Base-by-base conservation (phyloP, 2,888 invertebrate genomes). In the Euclidia mi region DNA sequence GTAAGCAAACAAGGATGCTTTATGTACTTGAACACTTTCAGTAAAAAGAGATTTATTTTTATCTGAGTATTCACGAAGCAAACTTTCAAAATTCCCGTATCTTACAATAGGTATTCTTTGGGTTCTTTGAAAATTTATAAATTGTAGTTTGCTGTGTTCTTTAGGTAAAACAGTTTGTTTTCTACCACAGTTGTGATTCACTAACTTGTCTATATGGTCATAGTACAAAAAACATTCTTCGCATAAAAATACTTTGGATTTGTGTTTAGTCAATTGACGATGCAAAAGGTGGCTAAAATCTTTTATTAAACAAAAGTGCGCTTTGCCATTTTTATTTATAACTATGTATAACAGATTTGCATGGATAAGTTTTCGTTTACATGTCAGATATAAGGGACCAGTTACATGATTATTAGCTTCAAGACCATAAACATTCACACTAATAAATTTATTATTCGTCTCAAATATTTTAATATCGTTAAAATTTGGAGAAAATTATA, bases 201-300 rank as follows among this genome's bases (percentile, higher is more conserved):
- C 4, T n/a, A 42, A 42, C 31, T 29, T 42, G 10, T 29, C 17
- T 31, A 10, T n/a, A 10, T 14, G 1, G 14, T 31, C 42, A 29
- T 31, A 29, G n/a, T 43, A 43, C 2, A 25, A 1, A 25, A 25
- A 25, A 25, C 20, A 25, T 25, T 25, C 20, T 6, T 25, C 20
- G 7, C 20, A 25, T 25, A 25, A 25, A 25, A 25, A 25, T 25
- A 25, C 1, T 25, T 25, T 25, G 6, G 20, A 25, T 12, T 45
- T 45, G 10, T 45, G 45, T 45, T 35, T 45, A 12, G 45, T 45
- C 14, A 45, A 35, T 35, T 45, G 45, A 9, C 34, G 14, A 35
- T 45, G 45, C 34, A 35, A 0, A 35, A 45, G 45, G 11, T 15
- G 34, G 14, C 34, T 12, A 35, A 45, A 45, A 9, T 35, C 9